These are phyloP conservation scores for Melipona quadrifasciata DNA, from an alignment of 1,140 invertebrate species.

Conservation along the genomic window DNA sequence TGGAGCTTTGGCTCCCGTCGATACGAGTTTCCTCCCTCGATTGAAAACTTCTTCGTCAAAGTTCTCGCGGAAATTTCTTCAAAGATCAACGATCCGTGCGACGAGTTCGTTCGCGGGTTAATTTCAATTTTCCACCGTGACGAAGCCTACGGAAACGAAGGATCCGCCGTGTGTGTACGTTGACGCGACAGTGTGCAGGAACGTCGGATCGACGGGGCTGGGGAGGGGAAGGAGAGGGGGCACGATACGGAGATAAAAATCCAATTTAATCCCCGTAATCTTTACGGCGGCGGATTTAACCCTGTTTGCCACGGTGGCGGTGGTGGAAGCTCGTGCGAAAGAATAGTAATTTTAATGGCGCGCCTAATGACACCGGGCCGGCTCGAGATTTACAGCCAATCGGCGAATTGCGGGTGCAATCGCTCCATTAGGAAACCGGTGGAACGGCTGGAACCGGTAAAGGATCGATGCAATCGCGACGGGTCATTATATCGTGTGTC, in stretches of 20 bases:
- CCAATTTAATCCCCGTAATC: constrained; percentile 51
- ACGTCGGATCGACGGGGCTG: background rate
- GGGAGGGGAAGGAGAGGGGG: no score
- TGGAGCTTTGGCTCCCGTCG: no score
- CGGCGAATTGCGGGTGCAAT: constrained; percentile 66
- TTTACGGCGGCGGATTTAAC: constrained; percentile 39
- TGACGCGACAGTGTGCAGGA: background rate
- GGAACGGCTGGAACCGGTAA: constrained; percentile 3
- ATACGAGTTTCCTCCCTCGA: no score
- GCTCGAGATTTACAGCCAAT: constrained; percentile 74
- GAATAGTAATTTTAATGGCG: constrained; percentile 62
- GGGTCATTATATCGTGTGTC: constrained; percentile 61
- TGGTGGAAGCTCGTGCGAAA: constrained; percentile 30
- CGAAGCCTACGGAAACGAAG: background rate
- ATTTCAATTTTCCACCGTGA: background rate
- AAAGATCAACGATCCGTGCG: no score
- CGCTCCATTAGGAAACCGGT: constrained; percentile 27
- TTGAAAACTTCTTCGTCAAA: no score
- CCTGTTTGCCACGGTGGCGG: background rate
- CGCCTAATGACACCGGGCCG: constrained; percentile 61
- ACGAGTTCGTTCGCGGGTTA: no score
- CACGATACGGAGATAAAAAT: constrained; percentile 39
- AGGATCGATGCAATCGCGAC: constrained; percentile 59
- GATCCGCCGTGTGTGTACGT: background rate
- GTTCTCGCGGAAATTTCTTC: no score